Evolutionary conservation across 1,140 invertebrate genomes (phyloP), one percentile per base, ranked within the genome.

Genomic region (Dinothrombium tinctorium): DNA sequence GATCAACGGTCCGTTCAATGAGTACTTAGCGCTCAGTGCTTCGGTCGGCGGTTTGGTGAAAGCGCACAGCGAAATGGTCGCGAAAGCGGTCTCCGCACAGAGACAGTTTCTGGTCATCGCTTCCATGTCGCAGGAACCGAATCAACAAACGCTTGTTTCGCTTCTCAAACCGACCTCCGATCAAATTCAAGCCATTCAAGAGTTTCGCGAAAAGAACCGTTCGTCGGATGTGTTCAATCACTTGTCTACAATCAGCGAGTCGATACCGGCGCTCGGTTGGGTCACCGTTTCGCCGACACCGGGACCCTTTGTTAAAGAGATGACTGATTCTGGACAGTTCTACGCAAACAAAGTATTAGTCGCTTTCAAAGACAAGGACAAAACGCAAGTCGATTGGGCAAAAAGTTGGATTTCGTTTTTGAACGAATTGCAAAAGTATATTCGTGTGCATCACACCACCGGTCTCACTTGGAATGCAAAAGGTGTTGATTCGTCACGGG

Each of bases 191-290:
- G 66, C 69, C 17, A 79, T 90, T 35, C 53, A 56, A 45, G 53
- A 74, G 37, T 82, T 73, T 53, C 69, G 84, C 11, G 86, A 96
- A 55, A 80, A 78, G 50, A 77, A 89, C 56, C 70, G 89, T 40
- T 68, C 71, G 2, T 87, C 82, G 7, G 57, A 62, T 2, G 73
- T 70, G 49, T 95, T 95, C 61, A 95, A 95, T 62, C 90, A 96
- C 60, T 64, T 98, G 20, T 89, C 83, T 12, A 83, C 84, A 1
- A 74, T 98, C 41, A 82, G 78, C 47, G 90, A 95, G 61, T 87
- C 83, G 55, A 84, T 96, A 50, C 76, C 84, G 2, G 89, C 87
- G 4, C 61, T 98, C 4, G 87, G 83, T 29, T 98, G 92, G 92
- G 81, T 96, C 6, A 72, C 79, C 24, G 71, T 92, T 20, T 60